Evolutionary conservation across 2,888 invertebrate species (phyloP).

Genomic region (Drosophila mayaguana): DNA sequence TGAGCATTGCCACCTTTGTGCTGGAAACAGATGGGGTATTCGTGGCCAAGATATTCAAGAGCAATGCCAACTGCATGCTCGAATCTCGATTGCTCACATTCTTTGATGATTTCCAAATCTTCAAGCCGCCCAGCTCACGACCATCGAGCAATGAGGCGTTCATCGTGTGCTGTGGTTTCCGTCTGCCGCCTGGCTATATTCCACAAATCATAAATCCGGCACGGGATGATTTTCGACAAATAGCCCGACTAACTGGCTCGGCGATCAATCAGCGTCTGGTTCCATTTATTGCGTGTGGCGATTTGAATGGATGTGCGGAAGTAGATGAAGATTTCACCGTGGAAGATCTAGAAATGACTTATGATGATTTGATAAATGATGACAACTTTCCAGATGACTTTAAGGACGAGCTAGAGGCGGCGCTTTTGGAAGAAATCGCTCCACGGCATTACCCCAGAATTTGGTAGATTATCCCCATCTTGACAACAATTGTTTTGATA

Average conservation of each 20-base stretch:
- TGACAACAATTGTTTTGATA: neutral
- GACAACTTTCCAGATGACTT: constrained; percentile 29
- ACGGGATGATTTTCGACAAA: constrained; percentile 90
- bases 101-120: constrained; percentile 94
- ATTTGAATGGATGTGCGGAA: constrained; percentile 88
- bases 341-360: constrained; percentile 31
- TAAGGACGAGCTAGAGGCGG: constrained; percentile 16
- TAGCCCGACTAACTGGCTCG: constrained; percentile 89
- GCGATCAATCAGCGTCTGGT: constrained; percentile 93
- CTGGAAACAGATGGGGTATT: constrained; percentile 94
- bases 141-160: constrained; percentile 99
- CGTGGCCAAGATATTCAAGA: constrained; percentile 99
- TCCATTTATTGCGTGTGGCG: constrained; percentile 98
- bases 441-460: neutral
- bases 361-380: constrained; percentile 53
- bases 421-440: constrained; percentile 27
- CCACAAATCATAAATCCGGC: constrained; percentile 92
- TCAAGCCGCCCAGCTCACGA: constrained; percentile 97
- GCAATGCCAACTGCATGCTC: constrained; percentile 95
- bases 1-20: constrained; percentile 98
- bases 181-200: constrained; percentile 92
- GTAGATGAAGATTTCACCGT: constrained; percentile 84
- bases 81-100: constrained; percentile 96
- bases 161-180: constrained; percentile 95
- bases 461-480: too few relatives aligned